A percentile compares a stretch with the other conserved stretches of the same genome.
phyloP scores from a whole-genome alignment of 2,113 vertebrate genomes.

The Progne subis region DNA sequence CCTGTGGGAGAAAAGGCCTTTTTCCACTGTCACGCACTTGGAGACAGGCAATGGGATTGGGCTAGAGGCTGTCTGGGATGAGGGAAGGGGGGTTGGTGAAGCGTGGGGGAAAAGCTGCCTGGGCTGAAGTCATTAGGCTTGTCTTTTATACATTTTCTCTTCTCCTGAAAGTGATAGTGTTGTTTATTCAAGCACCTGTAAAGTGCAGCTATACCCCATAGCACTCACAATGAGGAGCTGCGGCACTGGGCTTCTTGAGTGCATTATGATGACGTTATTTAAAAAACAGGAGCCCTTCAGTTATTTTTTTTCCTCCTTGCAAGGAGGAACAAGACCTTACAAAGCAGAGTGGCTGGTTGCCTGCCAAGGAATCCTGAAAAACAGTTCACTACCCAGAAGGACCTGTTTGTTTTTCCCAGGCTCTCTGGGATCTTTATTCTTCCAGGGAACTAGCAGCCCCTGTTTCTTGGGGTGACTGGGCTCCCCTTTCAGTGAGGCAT shows the following conservation, averaged over 20 bases:
- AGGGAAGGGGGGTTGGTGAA: background rate
- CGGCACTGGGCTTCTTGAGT: background rate
- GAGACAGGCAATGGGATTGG: background rate
- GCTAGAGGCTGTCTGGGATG: background rate
- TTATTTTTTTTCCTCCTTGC: slow-evolving; percentile 37
- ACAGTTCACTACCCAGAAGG: slow-evolving; percentile 59
- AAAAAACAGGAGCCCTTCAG: slow-evolving; percentile 9
- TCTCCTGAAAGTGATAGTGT: background rate
- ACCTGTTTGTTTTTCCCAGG: slow-evolving; percentile 72
- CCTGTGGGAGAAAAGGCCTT: slow-evolving; percentile 39
- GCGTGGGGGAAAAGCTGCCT: background rate
- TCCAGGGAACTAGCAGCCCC: slow-evolving; percentile 27
- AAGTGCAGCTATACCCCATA: slow-evolving; percentile 15
- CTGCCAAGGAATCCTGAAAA: slow-evolving; percentile 70
- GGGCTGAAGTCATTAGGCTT: slow-evolving; percentile 8
- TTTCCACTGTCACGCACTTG: background rate
- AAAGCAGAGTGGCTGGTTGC: slow-evolving; percentile 56
- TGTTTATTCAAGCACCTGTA: slow-evolving; percentile 60
- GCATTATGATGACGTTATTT: slow-evolving; percentile 47
- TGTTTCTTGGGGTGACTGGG: slow-evolving; percentile 7
- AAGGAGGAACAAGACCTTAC: slow-evolving; percentile 55
- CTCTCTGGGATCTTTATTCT: slow-evolving; percentile 53
- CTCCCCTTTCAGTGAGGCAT: background rate
- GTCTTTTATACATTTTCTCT: slow-evolving; percentile 2
- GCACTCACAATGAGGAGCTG: background rate